Percentiles rank a stretch among this genome's conserved stretches.
phyloP scores from a whole-genome alignment of 2,113 vertebrate genomes.

The Gallinago jamesoni region DNA sequence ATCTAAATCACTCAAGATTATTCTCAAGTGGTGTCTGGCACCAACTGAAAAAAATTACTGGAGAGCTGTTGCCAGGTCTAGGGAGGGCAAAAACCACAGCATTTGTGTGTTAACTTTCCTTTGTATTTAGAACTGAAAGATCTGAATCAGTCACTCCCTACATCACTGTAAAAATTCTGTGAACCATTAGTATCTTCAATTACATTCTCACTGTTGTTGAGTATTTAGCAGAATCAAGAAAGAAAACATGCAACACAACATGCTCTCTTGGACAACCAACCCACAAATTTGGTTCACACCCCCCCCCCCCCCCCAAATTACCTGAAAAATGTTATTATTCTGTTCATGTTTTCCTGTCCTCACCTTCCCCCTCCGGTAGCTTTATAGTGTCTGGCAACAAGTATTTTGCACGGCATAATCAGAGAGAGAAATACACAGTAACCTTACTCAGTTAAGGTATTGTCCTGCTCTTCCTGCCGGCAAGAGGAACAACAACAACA shows the following conservation, averaged over 20 bases:
- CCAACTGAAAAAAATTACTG: not conserved
- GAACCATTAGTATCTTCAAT: not conserved
- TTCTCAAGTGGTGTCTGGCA: not conserved
- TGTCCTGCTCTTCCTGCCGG: not conserved
- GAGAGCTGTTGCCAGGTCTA: not conserved
- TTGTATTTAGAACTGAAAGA: not conserved
- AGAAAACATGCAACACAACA: not conserved
- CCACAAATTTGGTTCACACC: not conserved
- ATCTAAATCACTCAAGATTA: not conserved
- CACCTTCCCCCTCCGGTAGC: not conserved
- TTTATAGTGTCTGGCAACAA: not conserved
- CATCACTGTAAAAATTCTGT: not conserved
- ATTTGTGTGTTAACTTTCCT: not conserved
- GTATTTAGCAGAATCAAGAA: not conserved
- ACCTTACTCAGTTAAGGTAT: not conserved
- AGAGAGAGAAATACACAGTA: not conserved
- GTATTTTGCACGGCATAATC: not conserved
- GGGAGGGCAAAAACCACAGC: not conserved
- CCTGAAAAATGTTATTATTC: not conserved
- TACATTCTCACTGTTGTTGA: not conserved
- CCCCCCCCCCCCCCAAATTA: not conserved
- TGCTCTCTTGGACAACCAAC: not conserved
- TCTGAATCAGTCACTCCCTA: not conserved
- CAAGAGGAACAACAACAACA: not conserved
- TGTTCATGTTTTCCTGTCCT: not conserved